Percentiles rank a stretch among this genome's conserved stretches.
These are phyloP conservation scores for Deroplatys truncata DNA, from an alignment of 2,888 invertebrate genomes.

Conservation along the genomic window DNA sequence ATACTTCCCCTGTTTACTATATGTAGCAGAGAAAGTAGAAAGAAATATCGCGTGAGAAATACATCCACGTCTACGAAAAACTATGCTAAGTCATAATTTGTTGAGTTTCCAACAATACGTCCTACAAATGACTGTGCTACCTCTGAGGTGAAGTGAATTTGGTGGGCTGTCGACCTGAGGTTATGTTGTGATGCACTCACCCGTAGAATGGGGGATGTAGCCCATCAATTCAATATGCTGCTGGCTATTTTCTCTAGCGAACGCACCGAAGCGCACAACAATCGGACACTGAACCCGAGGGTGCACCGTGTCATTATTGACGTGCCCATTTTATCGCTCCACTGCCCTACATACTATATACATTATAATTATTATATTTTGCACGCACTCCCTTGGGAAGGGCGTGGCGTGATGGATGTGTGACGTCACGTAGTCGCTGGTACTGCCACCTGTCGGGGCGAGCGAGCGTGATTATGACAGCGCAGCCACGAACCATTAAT, in stretches of 20 bases:
- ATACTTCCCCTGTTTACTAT: too few species aligned
- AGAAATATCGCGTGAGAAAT: too few species aligned
- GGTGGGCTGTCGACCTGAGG: too few species aligned
- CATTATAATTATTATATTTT: background rate
- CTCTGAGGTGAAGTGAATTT: too few species aligned
- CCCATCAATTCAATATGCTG: background rate
- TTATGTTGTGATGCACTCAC: too few species aligned
- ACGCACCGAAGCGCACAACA: too few species aligned
- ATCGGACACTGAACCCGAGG: background rate
- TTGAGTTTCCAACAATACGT: too few species aligned
- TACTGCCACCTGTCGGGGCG: constrained; percentile 6
- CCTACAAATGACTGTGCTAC: too few species aligned
- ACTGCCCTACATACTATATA: background rate
- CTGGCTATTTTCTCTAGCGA: background rate
- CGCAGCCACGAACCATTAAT: background rate
- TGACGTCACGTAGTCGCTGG: background rate
- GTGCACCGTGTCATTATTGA: background rate
- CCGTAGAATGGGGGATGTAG: background rate
- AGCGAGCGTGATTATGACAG: background rate
- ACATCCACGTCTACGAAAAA: too few species aligned
- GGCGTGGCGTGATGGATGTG: background rate
- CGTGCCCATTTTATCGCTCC: background rate
- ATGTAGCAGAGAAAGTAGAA: too few species aligned
- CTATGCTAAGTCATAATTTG: too few species aligned
- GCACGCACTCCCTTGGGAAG: background rate